phyloP scores from a whole-genome alignment of 2,797 vertebrate genomes.

The Brachyrhaphis roseni region DNA sequence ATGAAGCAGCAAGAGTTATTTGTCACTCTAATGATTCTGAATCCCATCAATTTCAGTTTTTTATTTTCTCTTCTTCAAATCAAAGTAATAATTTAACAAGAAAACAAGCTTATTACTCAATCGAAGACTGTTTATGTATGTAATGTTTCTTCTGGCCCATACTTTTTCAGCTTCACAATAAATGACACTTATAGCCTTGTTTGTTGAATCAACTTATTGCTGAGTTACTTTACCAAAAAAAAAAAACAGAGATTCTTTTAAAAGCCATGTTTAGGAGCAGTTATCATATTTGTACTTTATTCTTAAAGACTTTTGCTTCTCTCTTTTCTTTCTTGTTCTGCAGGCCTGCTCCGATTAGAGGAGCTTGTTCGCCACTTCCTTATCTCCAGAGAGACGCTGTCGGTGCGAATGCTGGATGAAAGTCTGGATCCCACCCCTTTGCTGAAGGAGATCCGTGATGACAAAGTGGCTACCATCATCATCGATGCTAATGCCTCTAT shows the following conservation, averaged over 20 bases:
- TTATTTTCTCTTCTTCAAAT: not conserved
- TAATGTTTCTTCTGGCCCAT: not conserved
- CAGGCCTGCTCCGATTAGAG: slow-evolving; percentile 90
- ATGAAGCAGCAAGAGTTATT: slow-evolving; percentile 24
- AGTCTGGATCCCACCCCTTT: slow-evolving; percentile 88
- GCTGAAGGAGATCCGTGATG: slow-evolving; percentile 93
- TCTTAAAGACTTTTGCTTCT: not conserved
- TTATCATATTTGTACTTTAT: not conserved
- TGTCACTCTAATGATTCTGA: slow-evolving; percentile 39
- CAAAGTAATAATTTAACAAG: slow-evolving; percentile 29
- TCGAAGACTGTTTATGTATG: not conserved
- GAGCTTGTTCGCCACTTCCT: slow-evolving; percentile 91
- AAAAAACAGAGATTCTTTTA: not conserved
- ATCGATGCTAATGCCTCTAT: slow-evolving; percentile 90
- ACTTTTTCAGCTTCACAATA: not conserved
- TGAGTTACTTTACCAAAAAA: not conserved
- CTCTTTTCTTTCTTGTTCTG: not conserved
- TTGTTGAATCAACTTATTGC: not conserved
- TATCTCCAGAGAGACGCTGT: slow-evolving; percentile 91
- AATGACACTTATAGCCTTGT: not conserved
- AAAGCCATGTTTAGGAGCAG: not conserved
- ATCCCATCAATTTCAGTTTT: slow-evolving; percentile 22
- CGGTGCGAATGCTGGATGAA: slow-evolving; percentile 89
- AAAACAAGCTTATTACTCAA: slow-evolving; percentile 20
- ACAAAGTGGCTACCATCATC: slow-evolving; percentile 93